Conservation (phyloP, 1,140 invertebrate genomes). For the Pseudomyrmex pallidus region DNA sequence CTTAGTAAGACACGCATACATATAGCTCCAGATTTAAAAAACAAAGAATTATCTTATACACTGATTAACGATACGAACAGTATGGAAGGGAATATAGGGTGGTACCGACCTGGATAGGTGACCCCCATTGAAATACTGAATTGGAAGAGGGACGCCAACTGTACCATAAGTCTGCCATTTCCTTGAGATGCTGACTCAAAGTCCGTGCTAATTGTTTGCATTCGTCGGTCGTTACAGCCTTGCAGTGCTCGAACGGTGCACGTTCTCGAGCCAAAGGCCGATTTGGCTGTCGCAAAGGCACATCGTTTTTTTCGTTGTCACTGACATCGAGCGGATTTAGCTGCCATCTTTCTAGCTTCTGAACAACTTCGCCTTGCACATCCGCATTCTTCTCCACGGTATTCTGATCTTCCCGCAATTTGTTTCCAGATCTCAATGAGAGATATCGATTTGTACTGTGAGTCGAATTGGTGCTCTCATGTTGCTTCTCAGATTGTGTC, state of each 20-base stretch:
- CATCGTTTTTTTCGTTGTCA: conserved; percentile 62
- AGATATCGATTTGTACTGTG: conserved; percentile 26
- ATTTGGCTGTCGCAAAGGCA: conserved; percentile 62
- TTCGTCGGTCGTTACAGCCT: conserved; percentile 46
- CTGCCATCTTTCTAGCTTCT: conserved; percentile 61
- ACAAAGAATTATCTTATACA: conserved; percentile 16
- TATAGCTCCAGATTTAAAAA: background rate
- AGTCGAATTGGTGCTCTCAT: conserved; percentile 45
- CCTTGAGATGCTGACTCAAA: conserved; percentile 69
- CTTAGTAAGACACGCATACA: no score
- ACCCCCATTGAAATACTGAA: conserved; percentile 74
- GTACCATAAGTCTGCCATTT: conserved; percentile 67
- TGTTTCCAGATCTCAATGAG: conserved; percentile 36
- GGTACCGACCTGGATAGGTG: conserved; percentile 80
- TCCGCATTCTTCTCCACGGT: conserved; percentile 24
- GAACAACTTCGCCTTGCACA: background rate
- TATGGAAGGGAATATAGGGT: conserved; percentile 68
- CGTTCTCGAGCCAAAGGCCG: conserved; percentile 42
- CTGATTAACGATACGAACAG: conserved; percentile 62
- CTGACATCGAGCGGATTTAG: conserved; percentile 61
- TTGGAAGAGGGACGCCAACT: conserved; percentile 51
- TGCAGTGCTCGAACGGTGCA: conserved; percentile 56
- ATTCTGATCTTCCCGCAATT: conserved; percentile 37
- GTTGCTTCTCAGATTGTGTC: conserved; percentile 29
- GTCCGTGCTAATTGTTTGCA: conserved; percentile 56